A percentile compares a stretch with the other conserved stretches of the same genome.
phyloP scores from a whole-genome alignment of 2,113 vertebrate genomes.

The Pelobates fuscus region DNA sequence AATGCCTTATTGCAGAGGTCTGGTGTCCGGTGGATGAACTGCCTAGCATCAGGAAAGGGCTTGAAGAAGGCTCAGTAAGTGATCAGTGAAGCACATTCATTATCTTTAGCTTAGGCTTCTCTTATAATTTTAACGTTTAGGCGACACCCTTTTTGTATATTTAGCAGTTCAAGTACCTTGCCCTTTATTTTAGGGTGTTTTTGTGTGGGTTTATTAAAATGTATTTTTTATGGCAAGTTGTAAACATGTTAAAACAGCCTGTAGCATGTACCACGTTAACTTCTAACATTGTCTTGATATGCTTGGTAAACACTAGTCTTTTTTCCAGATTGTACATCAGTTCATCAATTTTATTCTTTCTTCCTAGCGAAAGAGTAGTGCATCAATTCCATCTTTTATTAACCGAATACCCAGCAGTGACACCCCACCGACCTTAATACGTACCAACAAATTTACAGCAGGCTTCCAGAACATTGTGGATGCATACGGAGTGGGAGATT shows the following conservation, averaged over 20 bases:
- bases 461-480: slow-evolving; percentile 98
- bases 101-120: too few relatives aligned
- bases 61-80: slow-evolving; percentile 93
- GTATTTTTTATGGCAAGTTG: too few relatives aligned
- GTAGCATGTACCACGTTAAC: too few relatives aligned
- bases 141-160: too few relatives aligned
- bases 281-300: too few relatives aligned
- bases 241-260: not conserved
- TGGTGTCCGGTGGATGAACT: slow-evolving; percentile 92
- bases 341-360: not conserved
- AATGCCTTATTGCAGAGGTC: slow-evolving; percentile 95
- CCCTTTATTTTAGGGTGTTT: too few relatives aligned
- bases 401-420: slow-evolving; percentile 90
- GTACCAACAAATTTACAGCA: slow-evolving; percentile 95
- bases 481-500: slow-evolving; percentile 90
- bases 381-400: slow-evolving; percentile 89
- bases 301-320: not conserved
- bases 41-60: slow-evolving; percentile 73
- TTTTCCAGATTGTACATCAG: not conserved
- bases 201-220: too few relatives aligned
- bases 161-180: too few relatives aligned
- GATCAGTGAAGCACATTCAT: too few relatives aligned
- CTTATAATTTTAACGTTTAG: too few relatives aligned
- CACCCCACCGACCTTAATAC: slow-evolving; percentile 89
- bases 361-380: slow-evolving; percentile 83